Base-by-base conservation (phyloP, 2,797 vertebrate species). In the Cephalopachus bancanus region DNA sequence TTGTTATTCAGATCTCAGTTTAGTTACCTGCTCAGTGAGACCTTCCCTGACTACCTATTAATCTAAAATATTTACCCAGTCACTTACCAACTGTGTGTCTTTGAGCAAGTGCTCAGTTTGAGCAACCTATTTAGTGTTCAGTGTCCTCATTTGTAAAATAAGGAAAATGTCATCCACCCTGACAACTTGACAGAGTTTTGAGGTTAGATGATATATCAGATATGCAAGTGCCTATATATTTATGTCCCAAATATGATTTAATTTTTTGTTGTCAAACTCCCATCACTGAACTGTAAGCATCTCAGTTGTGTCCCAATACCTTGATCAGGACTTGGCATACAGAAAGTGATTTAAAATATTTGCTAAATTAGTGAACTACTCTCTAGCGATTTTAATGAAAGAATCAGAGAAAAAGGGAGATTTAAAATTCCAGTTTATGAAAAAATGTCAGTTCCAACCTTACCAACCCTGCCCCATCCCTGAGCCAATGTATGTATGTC, bases 181-280 rank as follows among this genome's bases (percentile, higher is more conserved):
- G 20, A 55, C 3, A 84, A 2, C 12, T 62, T 51, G 33, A 51
- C 22, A 30, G 44, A 44, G 51, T 71, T 83, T 65, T 80, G 71
- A 83, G n/a, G 49, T 24, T 76, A 62, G 55, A 55, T 64, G 72
- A 10, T 57, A 0, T 78, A 26, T 24, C 87, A 65, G 33, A 37
- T 86, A 30, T 72, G 17, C 30, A 90, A 53, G 20, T 62, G 33
- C 51, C 93, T 95, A 33, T 96, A 79, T 64, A 67, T 65, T 83
- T 44, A 44, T 44, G 44, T 83, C 10, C 20, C 3, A 33, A 10
- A 72, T 83, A 28, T 79, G 64, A 88, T 71, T 33, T 94, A 80
- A 59, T 74, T 91, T 88, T 76, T 93, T 78, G 3, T 86, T 49
- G 22, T 67, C 30, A 76, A 51, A 76, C 19, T 78, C 49, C 20